A percentile compares a stretch with the other conserved stretches of the same genome.
phyloP scores from a whole-genome alignment of 2,888 invertebrate species.

The Eustalomyia histrio region DNA sequence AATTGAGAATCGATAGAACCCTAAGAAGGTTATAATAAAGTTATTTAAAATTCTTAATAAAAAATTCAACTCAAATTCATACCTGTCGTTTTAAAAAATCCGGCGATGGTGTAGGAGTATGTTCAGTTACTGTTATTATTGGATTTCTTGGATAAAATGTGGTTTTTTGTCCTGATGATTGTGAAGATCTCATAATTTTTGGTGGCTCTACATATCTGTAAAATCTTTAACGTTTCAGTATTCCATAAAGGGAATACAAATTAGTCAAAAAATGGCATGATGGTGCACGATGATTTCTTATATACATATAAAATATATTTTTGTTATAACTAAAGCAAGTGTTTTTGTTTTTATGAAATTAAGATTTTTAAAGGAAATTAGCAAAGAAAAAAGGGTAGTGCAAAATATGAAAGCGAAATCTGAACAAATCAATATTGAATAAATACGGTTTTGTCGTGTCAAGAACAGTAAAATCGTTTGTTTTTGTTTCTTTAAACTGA shows the following conservation, averaged over 20 bases:
- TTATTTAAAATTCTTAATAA: too few relatives aligned
- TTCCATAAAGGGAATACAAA: conserved; percentile 67
- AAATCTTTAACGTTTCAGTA: conserved; percentile 76
- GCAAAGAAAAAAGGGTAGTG: conserved; percentile 25
- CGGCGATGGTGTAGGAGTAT: conserved; percentile 94
- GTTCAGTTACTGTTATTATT: conserved; percentile 97
- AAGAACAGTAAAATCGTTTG: conserved; percentile 31
- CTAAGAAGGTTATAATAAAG: conserved; percentile 77
- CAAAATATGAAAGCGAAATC: conserved; percentile 53
- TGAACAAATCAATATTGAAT: neutral
- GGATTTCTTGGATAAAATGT: conserved; percentile 89
- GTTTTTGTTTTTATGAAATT: conserved; percentile 18
- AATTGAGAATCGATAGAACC: conserved; percentile 92
- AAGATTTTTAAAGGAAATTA: conserved; percentile 1
- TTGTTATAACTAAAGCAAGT: conserved; percentile 26
- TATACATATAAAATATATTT: neutral
- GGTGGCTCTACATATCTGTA: conserved; percentile 79
- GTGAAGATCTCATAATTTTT: conserved; percentile 75
- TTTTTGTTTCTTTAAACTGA: neutral
- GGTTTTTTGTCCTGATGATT: conserved; percentile 75
- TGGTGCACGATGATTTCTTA: conserved; percentile 62
- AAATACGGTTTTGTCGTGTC: conserved; percentile 1
- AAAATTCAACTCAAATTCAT: conserved; percentile 66
- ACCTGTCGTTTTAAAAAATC: conserved; percentile 91
- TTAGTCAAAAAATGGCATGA: conserved; percentile 70